Evolutionary conservation across 37 sponge, comb jelly and placozoan species (phyloP).

Genomic region (Ephydatia muelleri): DNA sequence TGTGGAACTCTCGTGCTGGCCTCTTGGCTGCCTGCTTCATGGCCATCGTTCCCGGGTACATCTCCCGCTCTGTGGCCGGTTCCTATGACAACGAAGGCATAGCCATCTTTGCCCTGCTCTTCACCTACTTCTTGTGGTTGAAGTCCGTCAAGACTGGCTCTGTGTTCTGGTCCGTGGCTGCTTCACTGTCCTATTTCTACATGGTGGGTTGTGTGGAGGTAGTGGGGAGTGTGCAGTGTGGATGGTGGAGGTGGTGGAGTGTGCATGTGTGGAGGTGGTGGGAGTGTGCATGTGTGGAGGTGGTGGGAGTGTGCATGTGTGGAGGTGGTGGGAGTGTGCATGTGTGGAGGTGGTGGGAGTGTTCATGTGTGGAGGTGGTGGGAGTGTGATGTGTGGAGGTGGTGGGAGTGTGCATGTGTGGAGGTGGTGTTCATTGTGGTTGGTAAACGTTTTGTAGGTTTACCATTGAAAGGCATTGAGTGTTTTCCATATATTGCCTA

Average conservation of each 20-base stretch:
- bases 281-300: neutral
- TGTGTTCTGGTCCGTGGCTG: slow-evolving; percentile 88
- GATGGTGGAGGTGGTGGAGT: neutral
- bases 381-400: neutral
- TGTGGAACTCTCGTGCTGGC: slow-evolving; percentile 97
- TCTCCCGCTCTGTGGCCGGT: slow-evolving; percentile 99
- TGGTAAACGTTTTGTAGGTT: too few species aligned
- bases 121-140: slow-evolving; percentile 98
- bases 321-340: neutral
- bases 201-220: slow-evolving; percentile 72
- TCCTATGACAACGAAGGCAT: slow-evolving; percentile 99
- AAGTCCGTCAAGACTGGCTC: slow-evolving; percentile 96
- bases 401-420: neutral
- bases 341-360: neutral
- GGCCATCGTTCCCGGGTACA: slow-evolving; percentile 94
- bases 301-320: neutral
- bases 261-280: neutral
- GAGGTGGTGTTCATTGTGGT: too few species aligned
- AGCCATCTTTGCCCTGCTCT: slow-evolving; percentile 99
- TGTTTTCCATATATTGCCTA: too few species aligned
- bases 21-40: slow-evolving; percentile 97
- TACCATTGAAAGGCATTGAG: too few species aligned
- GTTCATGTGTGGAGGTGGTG: neutral
- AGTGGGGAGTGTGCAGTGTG: too few species aligned
- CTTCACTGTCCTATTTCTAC: slow-evolving; percentile 98